These are phyloP conservation scores for Tachina fera DNA, from an alignment of 2,888 invertebrate species.

Conservation along the genomic window DNA sequence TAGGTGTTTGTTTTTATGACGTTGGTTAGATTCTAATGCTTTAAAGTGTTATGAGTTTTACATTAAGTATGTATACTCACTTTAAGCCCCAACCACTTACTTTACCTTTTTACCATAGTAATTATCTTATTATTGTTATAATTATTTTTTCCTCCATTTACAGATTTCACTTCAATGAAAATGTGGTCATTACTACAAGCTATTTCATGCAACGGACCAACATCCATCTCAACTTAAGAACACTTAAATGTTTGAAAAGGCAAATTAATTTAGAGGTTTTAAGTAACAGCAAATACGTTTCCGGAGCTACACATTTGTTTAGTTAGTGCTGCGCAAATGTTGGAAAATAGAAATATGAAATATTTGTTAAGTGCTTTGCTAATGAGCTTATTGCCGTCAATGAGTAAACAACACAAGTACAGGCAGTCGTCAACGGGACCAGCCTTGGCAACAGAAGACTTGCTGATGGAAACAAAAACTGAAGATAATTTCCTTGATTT, in stretches of 20 bases:
- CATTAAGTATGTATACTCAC: neutral
- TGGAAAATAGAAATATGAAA: constrained; percentile 30
- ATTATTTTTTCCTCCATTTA: constrained; percentile 33
- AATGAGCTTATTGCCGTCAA: constrained; percentile 79
- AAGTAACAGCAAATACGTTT: neutral
- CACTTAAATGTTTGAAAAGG: constrained; percentile 36
- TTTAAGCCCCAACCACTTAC: no score
- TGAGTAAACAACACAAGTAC: constrained; percentile 74
- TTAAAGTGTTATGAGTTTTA: neutral
- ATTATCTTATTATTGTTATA: neutral
- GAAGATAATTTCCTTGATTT: constrained; percentile 33
- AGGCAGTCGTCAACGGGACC: constrained; percentile 35
- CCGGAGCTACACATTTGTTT: neutral
- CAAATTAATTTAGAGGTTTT: neutral
- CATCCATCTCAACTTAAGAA: constrained; percentile 32
- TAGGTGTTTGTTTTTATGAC: neutral
- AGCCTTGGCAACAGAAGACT: constrained; percentile 3
- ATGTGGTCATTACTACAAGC: constrained; percentile 51
- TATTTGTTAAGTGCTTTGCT: constrained; percentile 69
- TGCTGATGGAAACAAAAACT: constrained; percentile 50
- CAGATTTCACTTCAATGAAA: constrained; percentile 27
- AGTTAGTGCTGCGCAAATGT: neutral
- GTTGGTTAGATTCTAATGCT: neutral
- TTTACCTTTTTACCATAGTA: neutral
- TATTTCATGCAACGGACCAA: constrained; percentile 29